Evolutionary conservation across 1,140 invertebrate species (phyloP), one percentile per base, ranked within the genome.

Genomic region (Glossosoma conforme): DNA sequence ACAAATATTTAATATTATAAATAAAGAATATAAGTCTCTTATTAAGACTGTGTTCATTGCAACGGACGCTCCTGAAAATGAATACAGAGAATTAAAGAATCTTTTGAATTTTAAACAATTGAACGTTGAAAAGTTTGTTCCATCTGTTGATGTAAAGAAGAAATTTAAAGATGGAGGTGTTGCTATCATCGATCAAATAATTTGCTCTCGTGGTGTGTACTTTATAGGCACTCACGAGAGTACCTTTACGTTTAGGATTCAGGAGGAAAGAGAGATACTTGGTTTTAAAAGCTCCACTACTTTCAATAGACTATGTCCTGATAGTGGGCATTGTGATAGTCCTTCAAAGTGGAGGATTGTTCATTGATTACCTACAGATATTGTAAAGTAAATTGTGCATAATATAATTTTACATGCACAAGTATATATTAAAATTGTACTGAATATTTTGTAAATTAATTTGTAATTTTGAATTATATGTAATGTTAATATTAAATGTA

Each of bases 111-210:
- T 71, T 28, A 47, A 70, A 1, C 54, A 55, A n/a, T 36, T 52
- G 3, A 44, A 62, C 1, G 59, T 65, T 18, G 61, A 64, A 50
- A 62, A 62, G 43, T 74, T 61, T 57, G 52, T 58, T 30, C 66
- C 70, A 2, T 69, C 57, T 45, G 63, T 61, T 74, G 74, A 61
- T 56, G 63, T 58, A 63, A 83, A 20, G n/a, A 59, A 67, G 6
- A 67, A 77, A 58, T 83, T 82, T 45, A 84, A 81, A 67, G 91
- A 95, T 70, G 96, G 94, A 14, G 90, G 88, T 11, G 67, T 92
- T 28, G 93, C 95, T 1, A 94, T 98, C 53, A 85, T 98, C 46
- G 95, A 98, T 69, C 96, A 98, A 76, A 91, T 96, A 60, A 89
- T 98, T 56, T 95, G 91, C 75, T 86, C 93, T 0, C 82, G 89